Evolutionary conservation across 2,797 vertebrate genomes (phyloP).

Genomic region (Chromobotia macracanthus): DNA sequence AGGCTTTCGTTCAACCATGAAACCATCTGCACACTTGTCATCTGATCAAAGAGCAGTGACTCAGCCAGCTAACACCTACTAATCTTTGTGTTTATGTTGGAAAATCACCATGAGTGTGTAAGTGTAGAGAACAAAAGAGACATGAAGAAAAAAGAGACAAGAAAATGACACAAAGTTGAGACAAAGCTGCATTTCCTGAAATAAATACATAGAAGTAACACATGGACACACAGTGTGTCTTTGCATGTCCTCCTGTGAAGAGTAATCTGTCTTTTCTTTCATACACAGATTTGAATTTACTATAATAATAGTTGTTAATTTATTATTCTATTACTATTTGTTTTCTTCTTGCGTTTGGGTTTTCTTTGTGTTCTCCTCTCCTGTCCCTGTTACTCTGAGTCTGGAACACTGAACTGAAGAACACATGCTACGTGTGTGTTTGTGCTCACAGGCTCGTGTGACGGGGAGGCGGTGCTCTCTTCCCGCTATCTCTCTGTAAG

Average conservation of each 20-base stretch:
- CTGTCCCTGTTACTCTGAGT: slow-evolving; percentile 67
- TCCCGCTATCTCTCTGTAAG: slow-evolving; percentile 76
- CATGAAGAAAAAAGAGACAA: neutral
- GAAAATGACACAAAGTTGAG: no score
- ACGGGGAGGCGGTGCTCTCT: slow-evolving; percentile 70
- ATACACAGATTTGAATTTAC: neutral
- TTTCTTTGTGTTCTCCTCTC: slow-evolving; percentile 51
- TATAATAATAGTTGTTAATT: slow-evolving; percentile 67
- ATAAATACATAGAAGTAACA: slow-evolving; percentile 63
- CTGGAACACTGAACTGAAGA: slow-evolving; percentile 78
- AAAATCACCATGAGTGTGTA: slow-evolving; percentile 64
- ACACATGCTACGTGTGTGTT: slow-evolving; percentile 64
- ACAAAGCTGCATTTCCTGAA: neutral
- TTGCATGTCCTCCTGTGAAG: neutral
- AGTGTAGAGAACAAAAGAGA: slow-evolving; percentile 64
- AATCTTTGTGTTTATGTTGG: slow-evolving; percentile 79
- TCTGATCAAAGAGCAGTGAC: slow-evolving; percentile 66
- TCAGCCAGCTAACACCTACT: slow-evolving; percentile 77
- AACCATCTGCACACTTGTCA: slow-evolving; percentile 41
- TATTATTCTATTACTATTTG: slow-evolving; percentile 79
- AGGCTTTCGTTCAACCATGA: slow-evolving; percentile 68
- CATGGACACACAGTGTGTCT: neutral
- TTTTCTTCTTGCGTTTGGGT: slow-evolving; percentile 73
- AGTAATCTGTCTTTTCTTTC: no score
- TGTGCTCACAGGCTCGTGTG: slow-evolving; percentile 58